A percentile compares a stretch with the other conserved stretches of the same genome.
Conservation (phyloP, 2,113 vertebrate genomes). For the Arizona elegans region DNA sequence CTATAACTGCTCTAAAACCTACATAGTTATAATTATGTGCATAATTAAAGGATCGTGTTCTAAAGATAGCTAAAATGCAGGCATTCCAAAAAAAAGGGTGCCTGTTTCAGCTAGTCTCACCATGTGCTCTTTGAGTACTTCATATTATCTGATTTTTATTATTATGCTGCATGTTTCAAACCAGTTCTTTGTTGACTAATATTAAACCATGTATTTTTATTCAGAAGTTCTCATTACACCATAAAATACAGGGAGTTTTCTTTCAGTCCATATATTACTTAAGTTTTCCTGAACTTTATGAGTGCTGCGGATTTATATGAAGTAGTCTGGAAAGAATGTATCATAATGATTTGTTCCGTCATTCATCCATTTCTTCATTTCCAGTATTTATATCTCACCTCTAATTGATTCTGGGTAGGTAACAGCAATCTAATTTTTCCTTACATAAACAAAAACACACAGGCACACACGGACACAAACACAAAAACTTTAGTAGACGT, state of each 20-base stretch:
- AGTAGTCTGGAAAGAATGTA: neutral
- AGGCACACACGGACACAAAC: no score
- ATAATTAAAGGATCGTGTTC: conserved; percentile 9
- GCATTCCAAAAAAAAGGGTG: neutral
- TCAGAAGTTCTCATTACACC: neutral
- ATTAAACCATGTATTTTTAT: neutral
- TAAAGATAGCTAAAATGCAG: neutral
- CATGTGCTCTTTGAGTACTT: neutral
- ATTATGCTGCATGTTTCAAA: neutral
- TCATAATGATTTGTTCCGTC: neutral
- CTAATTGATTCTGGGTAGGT: neutral
- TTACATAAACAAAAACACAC: neutral
- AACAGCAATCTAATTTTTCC: neutral
- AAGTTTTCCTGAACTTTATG: neutral
- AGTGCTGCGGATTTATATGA: neutral
- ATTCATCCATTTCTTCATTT: neutral
- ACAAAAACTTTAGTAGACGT: neutral
- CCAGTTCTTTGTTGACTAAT: neutral
- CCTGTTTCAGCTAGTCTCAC: neutral
- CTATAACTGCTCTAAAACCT: neutral
- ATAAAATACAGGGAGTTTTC: neutral
- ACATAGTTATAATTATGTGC: conserved; percentile 11
- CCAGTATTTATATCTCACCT: neutral
- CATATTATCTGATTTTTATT: neutral
- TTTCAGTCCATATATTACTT: neutral